phyloP scores from a whole-genome alignment of 2,888 invertebrate species.

The Eutolmus rufibarbis region DNA sequence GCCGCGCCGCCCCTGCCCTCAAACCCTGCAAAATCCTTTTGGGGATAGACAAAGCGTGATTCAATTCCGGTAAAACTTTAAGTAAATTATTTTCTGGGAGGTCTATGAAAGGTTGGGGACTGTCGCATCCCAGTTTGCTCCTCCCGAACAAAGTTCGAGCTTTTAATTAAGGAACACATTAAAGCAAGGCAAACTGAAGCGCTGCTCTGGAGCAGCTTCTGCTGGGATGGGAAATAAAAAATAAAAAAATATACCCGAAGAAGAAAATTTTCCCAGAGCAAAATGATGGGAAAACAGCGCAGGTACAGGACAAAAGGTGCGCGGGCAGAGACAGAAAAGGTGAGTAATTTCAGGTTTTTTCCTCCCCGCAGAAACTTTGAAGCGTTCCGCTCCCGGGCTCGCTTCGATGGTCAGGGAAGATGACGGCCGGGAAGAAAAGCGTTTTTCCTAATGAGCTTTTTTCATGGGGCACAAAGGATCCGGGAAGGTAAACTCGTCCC shows the following conservation, averaged over 20 bases:
- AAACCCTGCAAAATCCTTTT: neutral
- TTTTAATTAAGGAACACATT: constrained; percentile 33
- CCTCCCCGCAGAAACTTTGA: neutral
- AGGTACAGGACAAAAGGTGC: constrained; percentile 14
- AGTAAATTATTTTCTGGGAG: constrained; percentile 10
- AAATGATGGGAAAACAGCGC: neutral
- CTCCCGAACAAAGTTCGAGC: constrained; percentile 3
- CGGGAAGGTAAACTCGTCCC: neutral
- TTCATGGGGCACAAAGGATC: neutral
- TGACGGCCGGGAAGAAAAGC: constrained; percentile 5
- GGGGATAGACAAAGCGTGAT: neutral
- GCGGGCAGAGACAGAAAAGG: neutral
- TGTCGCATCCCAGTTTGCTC: neutral
- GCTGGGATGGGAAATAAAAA: neutral
- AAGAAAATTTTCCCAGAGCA: neutral
- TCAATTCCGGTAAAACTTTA: constrained; percentile 12
- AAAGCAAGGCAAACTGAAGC: constrained; percentile 17
- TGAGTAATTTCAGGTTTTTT: constrained; percentile 28
- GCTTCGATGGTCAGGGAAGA: constrained; percentile 8
- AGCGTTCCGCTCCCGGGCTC: neutral
- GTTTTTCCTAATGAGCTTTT: constrained; percentile 36
- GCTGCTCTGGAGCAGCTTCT: neutral
- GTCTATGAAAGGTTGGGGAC: neutral
- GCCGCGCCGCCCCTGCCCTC: neutral
- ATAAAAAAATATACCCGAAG: neutral